Conservation (phyloP, 2,113 vertebrate genomes). For the Merops nubicus region DNA sequence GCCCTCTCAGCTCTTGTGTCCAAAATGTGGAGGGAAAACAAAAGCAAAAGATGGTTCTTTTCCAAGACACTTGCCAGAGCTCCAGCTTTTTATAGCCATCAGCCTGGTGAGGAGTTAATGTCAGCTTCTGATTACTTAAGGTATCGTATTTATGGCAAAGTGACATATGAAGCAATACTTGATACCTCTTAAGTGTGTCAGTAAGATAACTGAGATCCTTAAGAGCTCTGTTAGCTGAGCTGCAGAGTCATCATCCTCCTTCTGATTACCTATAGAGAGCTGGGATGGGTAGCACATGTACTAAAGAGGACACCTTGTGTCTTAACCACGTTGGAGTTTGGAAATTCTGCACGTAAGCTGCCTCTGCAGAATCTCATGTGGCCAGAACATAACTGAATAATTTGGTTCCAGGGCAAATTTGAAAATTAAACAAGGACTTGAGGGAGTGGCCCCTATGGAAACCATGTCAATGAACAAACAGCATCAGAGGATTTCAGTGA, state of each 20-base stretch:
- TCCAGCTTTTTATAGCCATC: neutral
- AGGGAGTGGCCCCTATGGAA: slow-evolving; percentile 34
- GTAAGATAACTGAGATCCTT: neutral
- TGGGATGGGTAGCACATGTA: neutral
- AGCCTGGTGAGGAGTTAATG: neutral
- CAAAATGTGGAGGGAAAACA: neutral
- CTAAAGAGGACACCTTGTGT: neutral
- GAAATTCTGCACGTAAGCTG: neutral
- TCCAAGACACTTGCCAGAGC: neutral
- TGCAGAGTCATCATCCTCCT: neutral
- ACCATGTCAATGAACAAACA: slow-evolving; percentile 23
- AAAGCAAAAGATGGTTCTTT: neutral
- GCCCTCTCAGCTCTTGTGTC: neutral
- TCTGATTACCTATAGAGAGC: neutral
- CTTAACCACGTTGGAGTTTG: neutral
- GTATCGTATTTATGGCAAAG: neutral
- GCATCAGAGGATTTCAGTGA: slow-evolving; percentile 33
- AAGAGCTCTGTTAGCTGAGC: neutral
- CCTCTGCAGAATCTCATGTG: neutral
- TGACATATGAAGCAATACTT: neutral
- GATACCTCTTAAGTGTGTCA: neutral
- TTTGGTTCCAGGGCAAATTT: slow-evolving; percentile 44
- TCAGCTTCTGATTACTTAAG: neutral
- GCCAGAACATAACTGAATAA: slow-evolving; percentile 32
- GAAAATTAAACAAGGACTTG: slow-evolving; percentile 45